Evolutionary conservation across 2,797 vertebrate species (phyloP), one percentile per base, ranked within the genome.

Genomic region (Brachymystax lenok): DNA sequence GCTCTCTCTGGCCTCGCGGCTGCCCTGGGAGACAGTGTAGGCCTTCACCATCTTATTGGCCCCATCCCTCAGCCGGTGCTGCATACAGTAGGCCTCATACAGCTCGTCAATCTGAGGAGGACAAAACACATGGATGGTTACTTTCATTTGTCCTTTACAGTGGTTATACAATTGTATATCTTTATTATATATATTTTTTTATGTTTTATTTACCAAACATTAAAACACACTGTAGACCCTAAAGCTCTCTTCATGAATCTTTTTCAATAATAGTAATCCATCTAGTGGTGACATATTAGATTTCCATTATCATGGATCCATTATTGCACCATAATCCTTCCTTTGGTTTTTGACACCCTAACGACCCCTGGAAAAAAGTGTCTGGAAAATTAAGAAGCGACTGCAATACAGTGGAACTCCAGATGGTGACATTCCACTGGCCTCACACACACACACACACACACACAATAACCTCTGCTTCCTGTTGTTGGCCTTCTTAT

Each of bases 11-110:
- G 96, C 98, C 88, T 98, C 97, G 14, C 95, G 95, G 87, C 97
- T 98, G 83, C 95, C 92, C 0, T 94, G 92, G 0, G 97, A 97
- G 35, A 91, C 93, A 0, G 93, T 96, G 82, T 96, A 99, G 0
- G 98, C 98, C 84, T 95, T 97, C 81, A 98, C 95, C 96, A 99
- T 98, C 88, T 99, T 98, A 90, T 96, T 92, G 40, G 97, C 97
- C 5, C 98, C 97, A 17, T 98, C 97, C 0, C 97, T 92, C 75
- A 99, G 95, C 73, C 97, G 94, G 50, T 96, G 94, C 82, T 98
- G 97, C 86, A 98, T 95, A 86, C 97, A 98, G 80, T 99, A 99
- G 3, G 96, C 93, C 87, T 99, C 97, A 3, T 98, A 98, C 0
- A 98, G 93, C 91, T 99, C 98, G 2, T 99, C 98, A 0, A 98